phyloP scores from a whole-genome alignment of 2,888 invertebrate species.

The Sinotaia quadrata region DNA sequence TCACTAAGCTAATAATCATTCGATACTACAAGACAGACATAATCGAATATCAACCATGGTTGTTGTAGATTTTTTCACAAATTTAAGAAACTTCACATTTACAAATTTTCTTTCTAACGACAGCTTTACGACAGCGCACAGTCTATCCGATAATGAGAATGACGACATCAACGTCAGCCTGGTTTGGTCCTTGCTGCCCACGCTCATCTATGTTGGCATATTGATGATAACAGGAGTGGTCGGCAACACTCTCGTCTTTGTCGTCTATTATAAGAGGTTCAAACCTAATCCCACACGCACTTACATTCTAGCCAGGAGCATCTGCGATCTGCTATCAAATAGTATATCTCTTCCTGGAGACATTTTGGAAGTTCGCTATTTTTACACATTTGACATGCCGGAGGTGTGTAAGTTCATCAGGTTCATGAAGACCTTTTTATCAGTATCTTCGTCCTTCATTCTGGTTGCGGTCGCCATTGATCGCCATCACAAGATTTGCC shows the following conservation, averaged over 20 bases:
- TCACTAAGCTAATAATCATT: too few relatives aligned
- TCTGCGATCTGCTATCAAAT: conserved; percentile 53
- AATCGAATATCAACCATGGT: too few relatives aligned
- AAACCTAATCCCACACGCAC: conserved; percentile 50
- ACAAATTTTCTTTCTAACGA: too few relatives aligned
- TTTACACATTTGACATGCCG: conserved; percentile 51
- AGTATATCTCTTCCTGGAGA: conserved; percentile 52
- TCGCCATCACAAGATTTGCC: conserved; percentile 53
- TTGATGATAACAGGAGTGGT: conserved; percentile 52
- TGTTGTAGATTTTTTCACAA: too few relatives aligned
- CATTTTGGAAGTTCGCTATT: conserved; percentile 51
- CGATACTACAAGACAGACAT: too few relatives aligned
- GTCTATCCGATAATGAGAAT: too few relatives aligned
- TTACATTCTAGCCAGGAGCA: conserved; percentile 51
- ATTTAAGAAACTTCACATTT: too few relatives aligned
- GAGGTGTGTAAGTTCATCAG: conserved; percentile 49
- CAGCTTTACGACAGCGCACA: too few relatives aligned
- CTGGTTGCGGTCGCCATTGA: conserved; percentile 55
- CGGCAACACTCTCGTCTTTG: conserved; percentile 53
- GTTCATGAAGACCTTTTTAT: conserved; percentile 48
- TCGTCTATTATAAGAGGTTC: conserved; percentile 52
- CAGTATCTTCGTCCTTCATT: conserved; percentile 54
- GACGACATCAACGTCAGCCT: conserved; percentile 43
- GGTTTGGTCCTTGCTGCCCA: conserved; percentile 48
- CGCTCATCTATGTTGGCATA: conserved; percentile 49